phyloP scores from a whole-genome alignment of 2,797 vertebrate genomes.

The Xerus rutilus region DNA sequence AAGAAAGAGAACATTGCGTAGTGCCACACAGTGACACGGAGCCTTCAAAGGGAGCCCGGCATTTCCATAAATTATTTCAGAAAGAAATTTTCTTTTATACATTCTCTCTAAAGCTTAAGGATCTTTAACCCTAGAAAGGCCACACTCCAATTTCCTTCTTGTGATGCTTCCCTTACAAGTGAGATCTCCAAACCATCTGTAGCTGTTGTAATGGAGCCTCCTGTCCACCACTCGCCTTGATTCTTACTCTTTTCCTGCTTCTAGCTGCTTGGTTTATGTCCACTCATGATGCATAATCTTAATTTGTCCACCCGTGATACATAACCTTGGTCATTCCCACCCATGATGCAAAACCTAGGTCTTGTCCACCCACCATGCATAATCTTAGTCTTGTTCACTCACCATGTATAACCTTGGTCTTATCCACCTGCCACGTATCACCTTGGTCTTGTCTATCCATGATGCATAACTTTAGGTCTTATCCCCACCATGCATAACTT shows the following conservation, averaged over 20 bases:
- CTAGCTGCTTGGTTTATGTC: rapidly evolving
- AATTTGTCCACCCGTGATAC: rapidly evolving
- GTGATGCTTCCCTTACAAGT: slow-evolving; percentile 69
- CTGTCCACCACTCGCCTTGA: rapidly evolving
- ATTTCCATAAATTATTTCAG: slow-evolving; percentile 92
- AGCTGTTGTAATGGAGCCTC: rapidly evolving
- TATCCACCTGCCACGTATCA: rapidly evolving
- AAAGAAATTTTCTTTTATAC: slow-evolving; percentile 90
- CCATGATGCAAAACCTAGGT: rapidly evolving
- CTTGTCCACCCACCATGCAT: rapidly evolving
- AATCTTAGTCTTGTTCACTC: background rate
- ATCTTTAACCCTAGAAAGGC: slow-evolving; percentile 91
- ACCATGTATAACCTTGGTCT: rapidly evolving
- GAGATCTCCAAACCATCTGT: background rate
- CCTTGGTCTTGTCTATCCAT: rapidly evolving
- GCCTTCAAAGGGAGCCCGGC: slow-evolving; percentile 90
- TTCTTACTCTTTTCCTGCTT: rapidly evolving
- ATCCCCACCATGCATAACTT: rapidly evolving
- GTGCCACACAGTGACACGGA: slow-evolving; percentile 91
- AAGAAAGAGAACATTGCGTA: slow-evolving; percentile 90
- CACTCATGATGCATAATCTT: rapidly evolving
- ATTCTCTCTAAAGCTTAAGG: slow-evolving; percentile 88
- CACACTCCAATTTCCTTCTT: slow-evolving; percentile 77
- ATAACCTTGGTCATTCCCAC: rapidly evolving
- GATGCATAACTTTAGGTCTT: rapidly evolving